A percentile compares a stretch with the other conserved stretches of the same genome.
These are phyloP conservation scores for Camponotus pennsylvanicus DNA, from an alignment of 1,140 invertebrate genomes.

Conservation along the genomic window DNA sequence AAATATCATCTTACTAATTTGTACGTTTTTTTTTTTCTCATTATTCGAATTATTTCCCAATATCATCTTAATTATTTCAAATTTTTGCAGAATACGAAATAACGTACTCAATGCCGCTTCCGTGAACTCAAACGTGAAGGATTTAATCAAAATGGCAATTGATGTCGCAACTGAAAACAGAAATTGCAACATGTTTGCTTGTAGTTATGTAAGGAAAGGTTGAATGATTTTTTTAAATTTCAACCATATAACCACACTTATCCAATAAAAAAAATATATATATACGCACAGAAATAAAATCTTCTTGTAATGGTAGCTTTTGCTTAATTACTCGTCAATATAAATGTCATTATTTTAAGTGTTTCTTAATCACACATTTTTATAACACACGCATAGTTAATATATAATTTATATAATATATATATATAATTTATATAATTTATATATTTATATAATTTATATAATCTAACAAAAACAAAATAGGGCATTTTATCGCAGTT, in stretches of 20 bases:
- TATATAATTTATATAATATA: no score
- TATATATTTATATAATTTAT: no score
- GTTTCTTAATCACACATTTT: no score
- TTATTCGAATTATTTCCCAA: slow-evolving; percentile 64
- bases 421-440: no score
- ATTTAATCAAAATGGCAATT: slow-evolving; percentile 82
- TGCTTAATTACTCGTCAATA: not conserved
- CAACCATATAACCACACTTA: slow-evolving; percentile 23
- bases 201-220: slow-evolving; percentile 70
- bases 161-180: slow-evolving; percentile 75
- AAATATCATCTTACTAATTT: slow-evolving; percentile 83
- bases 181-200: slow-evolving; percentile 76
- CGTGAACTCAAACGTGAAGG: slow-evolving; percentile 75
- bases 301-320: not conserved
- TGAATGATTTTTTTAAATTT: not conserved
- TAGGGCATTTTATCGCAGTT: not conserved
- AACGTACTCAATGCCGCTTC: slow-evolving; percentile 78
- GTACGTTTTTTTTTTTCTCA: slow-evolving; percentile 74
- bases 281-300: slow-evolving; percentile 12
- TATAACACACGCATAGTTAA: no score
- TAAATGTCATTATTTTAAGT: no score
- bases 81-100: slow-evolving; percentile 77
- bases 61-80: not conserved
- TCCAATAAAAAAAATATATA: slow-evolving; percentile 12
- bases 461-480: not conserved